Base-by-base conservation (phyloP, 2,888 invertebrate species). In the Sclerodermus sp. region DNA sequence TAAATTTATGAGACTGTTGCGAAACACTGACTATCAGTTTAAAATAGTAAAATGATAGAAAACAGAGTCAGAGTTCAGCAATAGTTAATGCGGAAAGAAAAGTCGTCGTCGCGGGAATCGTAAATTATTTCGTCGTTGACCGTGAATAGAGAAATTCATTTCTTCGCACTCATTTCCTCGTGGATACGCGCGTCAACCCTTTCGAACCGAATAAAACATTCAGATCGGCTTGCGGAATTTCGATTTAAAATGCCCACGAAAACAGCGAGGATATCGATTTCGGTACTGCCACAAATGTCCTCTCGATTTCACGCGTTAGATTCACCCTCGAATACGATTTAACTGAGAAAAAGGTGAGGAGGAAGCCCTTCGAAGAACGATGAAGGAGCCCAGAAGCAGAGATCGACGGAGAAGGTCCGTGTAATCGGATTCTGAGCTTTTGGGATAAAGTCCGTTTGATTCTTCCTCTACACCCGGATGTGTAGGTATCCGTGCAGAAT, bases 361-460 rank as follows among this genome's bases (percentile, higher is more conserved):
- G 34, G 13, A 8, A 12, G 13, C 34, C 23, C 23, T 23, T 23
- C 8, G 4, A 34, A 13, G 34, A 34, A 34, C 4, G n/a, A 12
- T 14, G 12, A 18, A 12, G 39, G 18, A 12, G 13, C 3, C 3
- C 3, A 39, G 5, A 15, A 14, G 30, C 38, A 42, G 43, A 46
- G 41, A 58, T 47, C 37, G 51, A 55, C 42, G 46, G 39, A 37
- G n/a, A n/a, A n/a, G 16, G 32, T 50, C 45, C 41, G 49, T 51
- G 46, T 58, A 53, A 63, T 63, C 58, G 52, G 57, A 59, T 62
- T 60, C 47, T 29, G 41, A 49, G 40, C 14, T 49, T 45, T 38
- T 29, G 12, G 49, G 48, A 47, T 55, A 57, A 55, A 52, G 51
- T 51, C 47, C 49, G 49, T 59, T 62, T 55, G 53, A 53, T 51